Evolutionary conservation across 1,140 invertebrate genomes (phyloP).

Genomic region (Hyles vespertilio): DNA sequence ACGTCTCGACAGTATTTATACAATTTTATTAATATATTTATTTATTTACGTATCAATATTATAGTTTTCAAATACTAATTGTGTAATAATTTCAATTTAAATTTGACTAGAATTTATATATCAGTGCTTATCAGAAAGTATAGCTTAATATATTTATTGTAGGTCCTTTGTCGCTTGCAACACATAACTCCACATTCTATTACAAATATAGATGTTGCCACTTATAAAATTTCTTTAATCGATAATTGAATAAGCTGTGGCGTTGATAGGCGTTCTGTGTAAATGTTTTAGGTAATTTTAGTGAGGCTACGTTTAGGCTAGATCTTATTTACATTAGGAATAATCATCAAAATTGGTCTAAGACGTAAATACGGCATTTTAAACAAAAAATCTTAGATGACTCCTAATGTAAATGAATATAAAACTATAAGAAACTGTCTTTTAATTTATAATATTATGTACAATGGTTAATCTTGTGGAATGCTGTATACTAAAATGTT

Average conservation of each 20-base stretch:
- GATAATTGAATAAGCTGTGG: no score
- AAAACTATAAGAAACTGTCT: conserved; percentile 18
- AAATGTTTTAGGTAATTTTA: no score
- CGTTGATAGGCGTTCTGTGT: no score
- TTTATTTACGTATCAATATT: conserved; percentile 23
- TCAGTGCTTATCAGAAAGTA: conserved; percentile 48
- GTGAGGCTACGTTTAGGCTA: conserved; percentile 11
- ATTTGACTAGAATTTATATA: conserved; percentile 67
- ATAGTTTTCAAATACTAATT: conserved; percentile 29
- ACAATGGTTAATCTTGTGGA: conserved; percentile 29
- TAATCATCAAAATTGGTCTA: conserved; percentile 4
- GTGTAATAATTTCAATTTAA: conserved; percentile 42
- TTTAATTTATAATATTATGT: conserved; percentile 30
- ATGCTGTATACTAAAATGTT: conserved; percentile 15
- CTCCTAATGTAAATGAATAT: conserved; percentile 8
- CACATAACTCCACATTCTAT: no score
- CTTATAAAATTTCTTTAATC: no score
- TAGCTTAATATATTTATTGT: conserved; percentile 17
- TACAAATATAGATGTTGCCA: no score
- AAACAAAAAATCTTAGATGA: conserved; percentile 6
- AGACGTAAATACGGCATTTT: background rate
- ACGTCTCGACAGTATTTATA: background rate
- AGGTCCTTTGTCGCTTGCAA: no score
- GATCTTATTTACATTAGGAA: conserved; percentile 8
- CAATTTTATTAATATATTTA: background rate